These are phyloP conservation scores for Sepiola atlantica DNA, from an alignment of 2,888 invertebrate species.

Conservation along the genomic window DNA sequence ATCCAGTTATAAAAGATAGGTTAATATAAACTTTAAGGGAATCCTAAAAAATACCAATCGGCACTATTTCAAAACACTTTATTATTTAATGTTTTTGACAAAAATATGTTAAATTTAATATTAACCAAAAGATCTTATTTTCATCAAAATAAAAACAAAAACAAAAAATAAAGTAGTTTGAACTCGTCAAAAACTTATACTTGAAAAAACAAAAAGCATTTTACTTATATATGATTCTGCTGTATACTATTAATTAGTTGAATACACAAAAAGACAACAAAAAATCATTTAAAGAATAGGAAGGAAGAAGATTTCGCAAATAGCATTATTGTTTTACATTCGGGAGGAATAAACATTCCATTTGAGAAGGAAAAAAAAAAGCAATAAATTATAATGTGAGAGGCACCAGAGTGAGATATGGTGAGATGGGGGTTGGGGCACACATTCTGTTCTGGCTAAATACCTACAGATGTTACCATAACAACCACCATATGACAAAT, in stretches of 20 bases:
- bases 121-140: neutral
- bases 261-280: neutral
- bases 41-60: too few relatives aligned
- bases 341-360: neutral
- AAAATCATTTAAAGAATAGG: neutral
- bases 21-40: too few relatives aligned
- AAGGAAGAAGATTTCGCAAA: too few relatives aligned
- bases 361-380: neutral
- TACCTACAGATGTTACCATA: constrained; percentile 8
- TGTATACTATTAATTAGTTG: too few relatives aligned
- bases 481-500: constrained; percentile 32
- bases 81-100: too few relatives aligned
- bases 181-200: neutral
- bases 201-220: neutral
- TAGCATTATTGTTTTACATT: neutral
- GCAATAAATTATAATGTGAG: neutral
- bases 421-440: neutral
- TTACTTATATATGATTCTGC: neutral
- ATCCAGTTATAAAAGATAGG: too few relatives aligned
- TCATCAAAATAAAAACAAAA: neutral
- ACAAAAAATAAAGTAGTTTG: neutral
- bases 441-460: neutral
- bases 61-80: too few relatives aligned
- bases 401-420: neutral
- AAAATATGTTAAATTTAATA: too few relatives aligned